Conservation (phyloP, 2,888 invertebrate species). For the Agrotis exclamationis region DNA sequence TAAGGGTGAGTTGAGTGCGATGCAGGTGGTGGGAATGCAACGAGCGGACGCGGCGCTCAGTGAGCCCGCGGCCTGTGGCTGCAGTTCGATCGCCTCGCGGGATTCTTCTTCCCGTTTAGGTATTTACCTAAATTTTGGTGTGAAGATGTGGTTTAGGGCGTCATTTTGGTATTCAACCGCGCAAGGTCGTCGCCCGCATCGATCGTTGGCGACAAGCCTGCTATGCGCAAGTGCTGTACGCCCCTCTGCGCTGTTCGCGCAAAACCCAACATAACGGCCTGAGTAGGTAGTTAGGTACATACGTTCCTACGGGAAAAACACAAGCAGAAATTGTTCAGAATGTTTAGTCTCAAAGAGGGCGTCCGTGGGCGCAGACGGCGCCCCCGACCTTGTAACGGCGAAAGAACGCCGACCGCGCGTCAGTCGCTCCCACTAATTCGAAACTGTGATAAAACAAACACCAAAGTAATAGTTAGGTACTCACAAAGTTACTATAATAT, state of each 20-base stretch:
- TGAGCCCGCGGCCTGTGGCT: background rate
- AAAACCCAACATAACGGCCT: slow-evolving; percentile 76
- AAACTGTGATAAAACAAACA: slow-evolving; percentile 70
- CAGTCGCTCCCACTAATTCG: slow-evolving; percentile 47
- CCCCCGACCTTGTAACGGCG: slow-evolving; percentile 71
- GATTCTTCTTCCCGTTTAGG: slow-evolving; percentile 27
- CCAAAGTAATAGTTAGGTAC: slow-evolving; percentile 62
- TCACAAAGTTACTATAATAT: slow-evolving; percentile 47
- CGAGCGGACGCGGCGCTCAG: background rate
- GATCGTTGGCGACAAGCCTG: slow-evolving; percentile 75
- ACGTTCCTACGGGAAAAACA: slow-evolving; percentile 68
- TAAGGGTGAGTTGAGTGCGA: slow-evolving; percentile 8
- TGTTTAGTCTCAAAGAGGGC: slow-evolving; percentile 82
- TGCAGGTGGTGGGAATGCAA: slow-evolving; percentile 3
- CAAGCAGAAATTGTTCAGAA: slow-evolving; percentile 74
- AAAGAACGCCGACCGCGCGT: slow-evolving; percentile 62
- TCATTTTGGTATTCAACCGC: slow-evolving; percentile 66
- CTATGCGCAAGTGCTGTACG: slow-evolving; percentile 73
- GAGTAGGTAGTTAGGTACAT: slow-evolving; percentile 43
- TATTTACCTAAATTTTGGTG: slow-evolving; percentile 57
- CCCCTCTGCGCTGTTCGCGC: slow-evolving; percentile 68
- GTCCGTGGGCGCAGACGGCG: slow-evolving; percentile 83
- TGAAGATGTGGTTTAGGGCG: slow-evolving; percentile 43
- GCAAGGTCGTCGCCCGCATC: slow-evolving; percentile 85
- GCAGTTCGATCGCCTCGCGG: slow-evolving; percentile 41